Conservation (phyloP, 2,888 invertebrate genomes). For the Sinohyriopsis cumingii region DNA sequence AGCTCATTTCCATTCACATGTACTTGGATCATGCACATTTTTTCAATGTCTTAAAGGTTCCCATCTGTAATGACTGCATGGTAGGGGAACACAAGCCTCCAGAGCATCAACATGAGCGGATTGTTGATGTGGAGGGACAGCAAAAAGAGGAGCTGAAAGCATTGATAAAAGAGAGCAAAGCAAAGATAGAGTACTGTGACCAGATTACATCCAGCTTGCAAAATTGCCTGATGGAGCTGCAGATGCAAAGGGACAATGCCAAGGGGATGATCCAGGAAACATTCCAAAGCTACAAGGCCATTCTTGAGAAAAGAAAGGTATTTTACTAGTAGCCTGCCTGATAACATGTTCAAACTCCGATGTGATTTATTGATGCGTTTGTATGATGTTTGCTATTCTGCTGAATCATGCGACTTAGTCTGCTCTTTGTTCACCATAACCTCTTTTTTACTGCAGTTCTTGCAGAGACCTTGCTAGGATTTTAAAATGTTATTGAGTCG, state of each 20-base stretch:
- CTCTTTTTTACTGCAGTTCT: too few relatives aligned
- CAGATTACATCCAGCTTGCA: constrained; percentile 84
- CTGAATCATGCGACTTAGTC: background rate
- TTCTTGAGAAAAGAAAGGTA: constrained; percentile 81
- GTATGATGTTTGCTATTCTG: background rate
- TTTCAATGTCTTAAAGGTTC: constrained; percentile 76
- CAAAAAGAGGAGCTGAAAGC: constrained; percentile 85
- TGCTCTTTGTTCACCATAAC: too few relatives aligned
- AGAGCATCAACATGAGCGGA: constrained; percentile 87
- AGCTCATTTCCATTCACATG: too few relatives aligned
- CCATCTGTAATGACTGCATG: constrained; percentile 90
- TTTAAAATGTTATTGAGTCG: too few relatives aligned
- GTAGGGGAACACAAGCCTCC: constrained; percentile 86
- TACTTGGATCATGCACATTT: too few relatives aligned
- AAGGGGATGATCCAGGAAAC: constrained; percentile 80
- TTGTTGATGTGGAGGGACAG: constrained; percentile 84
- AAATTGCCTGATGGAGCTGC: constrained; percentile 87
- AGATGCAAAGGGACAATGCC: constrained; percentile 89
- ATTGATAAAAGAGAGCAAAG: constrained; percentile 83
- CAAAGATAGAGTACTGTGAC: constrained; percentile 84
- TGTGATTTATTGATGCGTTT: background rate
- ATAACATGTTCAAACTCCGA: background rate
- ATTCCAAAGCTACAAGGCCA: constrained; percentile 78
- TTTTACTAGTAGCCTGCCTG: background rate
- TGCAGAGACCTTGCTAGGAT: too few relatives aligned